Conservation (phyloP, 2,113 vertebrate species). For the Menura novaehollandiae region DNA sequence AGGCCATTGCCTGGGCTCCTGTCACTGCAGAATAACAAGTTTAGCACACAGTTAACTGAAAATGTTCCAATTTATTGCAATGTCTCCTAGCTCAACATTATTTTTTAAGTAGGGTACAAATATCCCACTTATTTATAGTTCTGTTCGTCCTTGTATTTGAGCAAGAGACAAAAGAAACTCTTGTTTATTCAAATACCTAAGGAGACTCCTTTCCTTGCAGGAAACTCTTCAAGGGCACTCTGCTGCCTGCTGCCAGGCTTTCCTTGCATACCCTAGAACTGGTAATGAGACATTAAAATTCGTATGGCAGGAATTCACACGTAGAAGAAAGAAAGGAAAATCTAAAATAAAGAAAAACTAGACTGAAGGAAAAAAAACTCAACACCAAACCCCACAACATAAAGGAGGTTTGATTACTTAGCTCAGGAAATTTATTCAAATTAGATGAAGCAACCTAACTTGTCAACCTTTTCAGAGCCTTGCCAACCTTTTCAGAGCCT, state of each 20-base stretch:
- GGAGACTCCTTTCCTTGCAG: background rate
- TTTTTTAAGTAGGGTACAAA: background rate
- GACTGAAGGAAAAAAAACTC: background rate
- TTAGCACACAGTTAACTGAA: background rate
- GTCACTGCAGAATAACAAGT: background rate
- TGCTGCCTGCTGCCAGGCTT: background rate
- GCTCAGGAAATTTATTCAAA: background rate
- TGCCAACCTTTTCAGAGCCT: background rate
- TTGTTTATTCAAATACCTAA: background rate
- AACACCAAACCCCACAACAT: background rate
- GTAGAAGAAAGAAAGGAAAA: background rate
- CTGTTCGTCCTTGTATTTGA: background rate
- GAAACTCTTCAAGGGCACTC: background rate
- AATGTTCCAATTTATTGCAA: background rate
- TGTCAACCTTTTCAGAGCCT: background rate
- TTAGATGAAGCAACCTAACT: background rate
- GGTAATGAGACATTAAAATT: background rate
- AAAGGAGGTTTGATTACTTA: background rate
- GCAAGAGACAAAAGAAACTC: background rate
- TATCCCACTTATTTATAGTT: background rate
- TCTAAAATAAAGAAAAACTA: background rate
- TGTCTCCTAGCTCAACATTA: background rate
- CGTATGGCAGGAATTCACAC: background rate
- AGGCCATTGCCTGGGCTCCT: background rate
- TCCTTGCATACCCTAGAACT: background rate